These are phyloP conservation scores for Bicyclus anynana DNA, from an alignment of 1,140 invertebrate species.

Conservation along the genomic window DNA sequence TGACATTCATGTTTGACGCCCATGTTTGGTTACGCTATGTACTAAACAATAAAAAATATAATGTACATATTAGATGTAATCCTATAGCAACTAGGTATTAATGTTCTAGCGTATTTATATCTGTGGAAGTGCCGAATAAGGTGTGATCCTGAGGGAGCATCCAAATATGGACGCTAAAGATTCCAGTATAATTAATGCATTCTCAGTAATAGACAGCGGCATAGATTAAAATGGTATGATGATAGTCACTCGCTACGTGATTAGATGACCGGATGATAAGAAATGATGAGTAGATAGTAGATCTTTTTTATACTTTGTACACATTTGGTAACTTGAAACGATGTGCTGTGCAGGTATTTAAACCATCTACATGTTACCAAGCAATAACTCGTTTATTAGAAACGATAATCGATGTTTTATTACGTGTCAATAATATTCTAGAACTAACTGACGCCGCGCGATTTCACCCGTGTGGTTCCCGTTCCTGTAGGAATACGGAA, in stretches of 20 bases:
- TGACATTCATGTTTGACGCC: too few relatives aligned
- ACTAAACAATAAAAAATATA: too few relatives aligned
- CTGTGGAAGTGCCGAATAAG: constrained; percentile 30
- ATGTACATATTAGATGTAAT: too few relatives aligned
- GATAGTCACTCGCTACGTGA: constrained; percentile 19
- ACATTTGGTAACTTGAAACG: constrained; percentile 21
- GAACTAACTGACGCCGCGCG: too few relatives aligned
- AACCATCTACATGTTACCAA: neutral
- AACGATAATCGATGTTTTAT: too few relatives aligned
- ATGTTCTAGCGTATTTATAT: neutral
- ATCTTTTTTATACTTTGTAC: constrained; percentile 7
- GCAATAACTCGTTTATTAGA: neutral
- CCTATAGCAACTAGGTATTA: neutral
- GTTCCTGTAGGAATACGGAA: too few relatives aligned
- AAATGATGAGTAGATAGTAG: constrained; percentile 11
- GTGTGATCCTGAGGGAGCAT: constrained; percentile 28
- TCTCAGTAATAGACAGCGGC: constrained; percentile 28
- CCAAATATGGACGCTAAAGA: constrained; percentile 39
- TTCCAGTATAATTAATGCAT: constrained; percentile 37
- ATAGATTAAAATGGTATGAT: constrained; percentile 35
- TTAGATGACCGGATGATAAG: constrained; percentile 19
- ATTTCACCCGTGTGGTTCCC: too few relatives aligned
- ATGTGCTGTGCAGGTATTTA: neutral
- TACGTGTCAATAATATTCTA: too few relatives aligned
- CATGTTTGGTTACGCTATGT: too few relatives aligned